Percentiles rank a stretch among this genome's conserved stretches.
Evolutionary conservation across 2,888 invertebrate genomes (phyloP).

Genomic region (Sphinx pinastri): DNA sequence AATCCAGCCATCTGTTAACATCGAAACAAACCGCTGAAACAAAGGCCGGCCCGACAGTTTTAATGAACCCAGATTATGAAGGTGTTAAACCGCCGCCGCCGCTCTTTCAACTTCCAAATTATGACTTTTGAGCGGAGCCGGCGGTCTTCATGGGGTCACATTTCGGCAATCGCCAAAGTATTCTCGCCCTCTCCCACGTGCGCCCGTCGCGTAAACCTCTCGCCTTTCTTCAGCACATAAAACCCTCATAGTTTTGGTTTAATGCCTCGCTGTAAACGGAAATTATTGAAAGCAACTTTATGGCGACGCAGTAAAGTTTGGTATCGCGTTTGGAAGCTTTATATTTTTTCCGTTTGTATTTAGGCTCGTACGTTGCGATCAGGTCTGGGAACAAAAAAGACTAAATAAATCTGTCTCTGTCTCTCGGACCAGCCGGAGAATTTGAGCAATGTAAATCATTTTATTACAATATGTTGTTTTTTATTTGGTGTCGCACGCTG

Average conservation of each 20-base stretch:
- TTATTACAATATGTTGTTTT: slow-evolving; percentile 76
- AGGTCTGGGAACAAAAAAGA: slow-evolving; percentile 71
- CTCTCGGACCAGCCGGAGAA: slow-evolving; percentile 70
- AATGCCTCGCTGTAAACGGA: slow-evolving; percentile 47
- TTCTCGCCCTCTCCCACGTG: slow-evolving; percentile 62
- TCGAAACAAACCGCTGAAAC: slow-evolving; percentile 80
- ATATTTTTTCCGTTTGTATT: slow-evolving; percentile 65
- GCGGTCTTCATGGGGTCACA: slow-evolving; percentile 73
- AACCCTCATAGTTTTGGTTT: slow-evolving; percentile 64
- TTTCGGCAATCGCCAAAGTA: slow-evolving; percentile 74
- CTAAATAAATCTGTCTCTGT: slow-evolving; percentile 77
- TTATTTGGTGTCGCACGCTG: slow-evolving; percentile 63
- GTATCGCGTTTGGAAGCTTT: slow-evolving; percentile 46
- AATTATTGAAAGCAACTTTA: slow-evolving; percentile 59
- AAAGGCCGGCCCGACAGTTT: slow-evolving; percentile 77
- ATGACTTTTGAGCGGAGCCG: slow-evolving; percentile 73
- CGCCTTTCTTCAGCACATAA: slow-evolving; percentile 67
- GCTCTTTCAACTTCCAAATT: slow-evolving; percentile 82
- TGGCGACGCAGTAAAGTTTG: slow-evolving; percentile 55
- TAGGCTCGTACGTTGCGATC: slow-evolving; percentile 80
- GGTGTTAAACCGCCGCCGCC: slow-evolving; percentile 80
- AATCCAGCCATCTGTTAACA: slow-evolving; percentile 81
- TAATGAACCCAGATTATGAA: slow-evolving; percentile 83
- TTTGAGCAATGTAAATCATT: slow-evolving; percentile 82
- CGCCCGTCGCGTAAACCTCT: slow-evolving; percentile 59